Percentiles rank a stretch among this genome's conserved stretches.
Conservation (phyloP, 2,797 vertebrate species). For the Gymnodraco acuticeps region DNA sequence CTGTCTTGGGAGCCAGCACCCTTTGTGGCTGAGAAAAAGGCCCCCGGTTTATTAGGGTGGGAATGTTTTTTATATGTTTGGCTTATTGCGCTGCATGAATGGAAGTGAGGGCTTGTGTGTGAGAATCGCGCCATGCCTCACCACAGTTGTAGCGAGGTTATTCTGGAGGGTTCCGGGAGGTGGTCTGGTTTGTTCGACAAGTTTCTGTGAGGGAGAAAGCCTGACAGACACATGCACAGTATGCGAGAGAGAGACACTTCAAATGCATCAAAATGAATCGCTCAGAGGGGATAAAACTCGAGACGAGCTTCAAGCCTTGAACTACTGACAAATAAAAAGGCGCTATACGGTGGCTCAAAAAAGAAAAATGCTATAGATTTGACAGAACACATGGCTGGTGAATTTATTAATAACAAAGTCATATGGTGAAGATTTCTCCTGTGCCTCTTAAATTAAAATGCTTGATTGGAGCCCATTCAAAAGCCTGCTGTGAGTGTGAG, state of each 20-base stretch:
- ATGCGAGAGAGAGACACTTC: slow-evolving; percentile 45
- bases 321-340: slow-evolving; percentile 57
- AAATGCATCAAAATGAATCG: slow-evolving; percentile 46
- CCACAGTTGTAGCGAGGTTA: slow-evolving; percentile 70
- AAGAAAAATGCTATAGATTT: slow-evolving; percentile 54
- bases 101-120: slow-evolving; percentile 72
- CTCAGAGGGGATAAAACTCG: slow-evolving; percentile 43
- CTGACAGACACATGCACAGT: slow-evolving; percentile 34
- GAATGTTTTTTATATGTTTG: slow-evolving; percentile 81
- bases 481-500: slow-evolving; percentile 67
- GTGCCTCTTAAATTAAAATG: slow-evolving; percentile 77
- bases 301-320: slow-evolving; percentile 33
- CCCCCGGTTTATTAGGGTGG: slow-evolving; percentile 76
- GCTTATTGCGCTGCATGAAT: slow-evolving; percentile 78
- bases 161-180: slow-evolving; percentile 71
- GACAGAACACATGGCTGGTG: slow-evolving; percentile 62
- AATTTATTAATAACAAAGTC: slow-evolving; percentile 79
- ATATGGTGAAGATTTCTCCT: slow-evolving; percentile 67
- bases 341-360: slow-evolving; percentile 54
- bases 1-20: slow-evolving; percentile 70
- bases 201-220: slow-evolving; percentile 28
- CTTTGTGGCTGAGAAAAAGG: slow-evolving; percentile 76
- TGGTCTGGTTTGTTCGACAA: slow-evolving; percentile 71
- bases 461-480: slow-evolving; percentile 73
- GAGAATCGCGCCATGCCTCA: slow-evolving; percentile 65